Conservation (phyloP, 2,888 invertebrate genomes). For the Macaria liturata region DNA sequence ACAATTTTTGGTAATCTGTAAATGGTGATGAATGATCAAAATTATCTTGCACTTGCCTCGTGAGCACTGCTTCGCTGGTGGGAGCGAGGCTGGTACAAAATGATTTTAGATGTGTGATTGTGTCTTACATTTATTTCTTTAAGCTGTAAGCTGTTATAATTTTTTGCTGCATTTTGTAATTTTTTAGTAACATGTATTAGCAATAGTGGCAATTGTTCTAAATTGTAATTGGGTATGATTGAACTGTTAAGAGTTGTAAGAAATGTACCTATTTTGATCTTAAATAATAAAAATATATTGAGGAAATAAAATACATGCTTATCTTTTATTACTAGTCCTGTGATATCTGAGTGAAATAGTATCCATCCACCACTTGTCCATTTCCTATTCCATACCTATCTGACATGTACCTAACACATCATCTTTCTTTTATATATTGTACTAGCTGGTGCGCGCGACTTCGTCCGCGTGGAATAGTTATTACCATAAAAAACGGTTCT, state of each 20-base stretch:
- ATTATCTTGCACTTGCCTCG: constrained; percentile 51
- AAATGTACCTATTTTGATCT: constrained; percentile 77
- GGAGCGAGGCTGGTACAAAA: constrained; percentile 48
- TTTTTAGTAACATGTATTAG: constrained; percentile 62
- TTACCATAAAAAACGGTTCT: too few relatives aligned
- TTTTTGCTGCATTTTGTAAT: constrained; percentile 71
- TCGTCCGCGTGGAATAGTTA: too few relatives aligned
- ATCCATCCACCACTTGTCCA: too few relatives aligned
- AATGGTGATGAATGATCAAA: constrained; percentile 46
- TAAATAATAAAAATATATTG: constrained; percentile 67
- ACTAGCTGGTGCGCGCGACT: too few relatives aligned
- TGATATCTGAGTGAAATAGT: too few relatives aligned
- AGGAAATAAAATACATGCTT: constrained; percentile 42
- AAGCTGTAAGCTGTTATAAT: constrained; percentile 67
- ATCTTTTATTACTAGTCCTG: not conserved
- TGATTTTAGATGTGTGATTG: constrained; percentile 50
- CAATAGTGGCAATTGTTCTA: constrained; percentile 57
- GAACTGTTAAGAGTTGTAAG: constrained; percentile 78
- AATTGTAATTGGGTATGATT: constrained; percentile 77
- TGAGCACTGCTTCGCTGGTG: not conserved
- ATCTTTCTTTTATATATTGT: too few relatives aligned
- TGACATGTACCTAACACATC: too few relatives aligned
- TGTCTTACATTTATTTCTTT: constrained; percentile 37
- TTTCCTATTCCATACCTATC: too few relatives aligned
- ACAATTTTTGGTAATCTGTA: constrained; percentile 61